These are phyloP conservation scores for Wiebesia pumilae DNA, from an alignment of 1,140 invertebrate species.

Conservation along the genomic window DNA sequence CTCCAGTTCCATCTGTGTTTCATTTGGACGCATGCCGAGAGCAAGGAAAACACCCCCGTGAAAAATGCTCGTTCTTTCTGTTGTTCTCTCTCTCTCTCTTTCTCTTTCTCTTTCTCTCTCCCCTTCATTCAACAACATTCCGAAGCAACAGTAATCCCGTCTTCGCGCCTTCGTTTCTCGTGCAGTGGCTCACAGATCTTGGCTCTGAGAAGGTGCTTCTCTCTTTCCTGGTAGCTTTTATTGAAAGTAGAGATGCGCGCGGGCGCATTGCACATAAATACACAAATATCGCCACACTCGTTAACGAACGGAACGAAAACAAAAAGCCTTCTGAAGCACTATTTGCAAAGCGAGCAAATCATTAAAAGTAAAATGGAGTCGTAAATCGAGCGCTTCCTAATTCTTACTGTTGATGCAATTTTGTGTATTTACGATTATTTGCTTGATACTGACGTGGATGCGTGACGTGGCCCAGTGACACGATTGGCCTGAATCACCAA, in stretches of 20 bases:
- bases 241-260: neutral
- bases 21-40: constrained; percentile 28
- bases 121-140: too few relatives aligned
- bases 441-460: neutral
- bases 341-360: constrained; percentile 12
- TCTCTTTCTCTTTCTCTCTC: neutral
- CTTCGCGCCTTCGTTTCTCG: neutral
- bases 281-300: neutral
- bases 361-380: constrained; percentile 39
- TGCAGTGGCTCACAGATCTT: neutral
- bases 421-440: neutral
- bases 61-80: constrained; percentile 13
- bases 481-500: neutral
- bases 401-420: neutral
- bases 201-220: neutral
- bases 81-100: neutral
- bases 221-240: neutral
- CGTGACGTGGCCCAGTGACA: neutral
- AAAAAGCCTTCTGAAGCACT: constrained; percentile 6
- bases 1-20: constrained; percentile 3
- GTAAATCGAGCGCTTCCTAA: constrained; percentile 1
- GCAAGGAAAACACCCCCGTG: constrained; percentile 33
- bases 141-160: neutral
- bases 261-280: neutral
- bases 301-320: neutral